Base-by-base conservation (phyloP, 2,888 invertebrate species). In the Apamea monoglypha region DNA sequence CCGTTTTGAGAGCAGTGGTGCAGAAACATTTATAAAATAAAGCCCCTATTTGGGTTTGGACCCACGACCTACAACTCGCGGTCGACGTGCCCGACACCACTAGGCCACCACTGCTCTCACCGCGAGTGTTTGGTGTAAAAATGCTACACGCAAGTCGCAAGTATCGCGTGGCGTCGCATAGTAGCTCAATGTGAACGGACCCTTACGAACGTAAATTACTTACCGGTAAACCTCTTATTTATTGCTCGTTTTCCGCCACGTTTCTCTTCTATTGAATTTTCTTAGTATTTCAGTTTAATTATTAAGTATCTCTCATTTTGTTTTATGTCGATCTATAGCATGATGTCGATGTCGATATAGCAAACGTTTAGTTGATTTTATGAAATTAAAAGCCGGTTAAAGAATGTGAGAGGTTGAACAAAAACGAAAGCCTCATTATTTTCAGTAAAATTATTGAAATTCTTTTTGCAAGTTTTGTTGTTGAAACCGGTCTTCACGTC, bases 401-500 rank as follows among this genome's bases (percentile, higher is more conserved):
- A n/a, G 21, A n/a, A 40, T 8, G n/a, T 14, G 10, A 8, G 21
- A 16, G 25, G 16, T 50, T 16, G 32, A 36, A 75, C 6, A 53
- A 59, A 50, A 61, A 40, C 0, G 14, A 10, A n/a, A 44, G 14
- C 14, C n/a, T 25, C 3, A 10, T 50, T n/a, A 25, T 18, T 53
- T 61, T 67, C 10, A 67, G 44, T 50, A 36, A 44, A 53, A 7
- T 25, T 47, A 40, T 50, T 82, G 1, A 29, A 61, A 36, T 68
- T 44, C 0, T 47, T 68, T 32, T 53, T 14, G 53, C 74, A 68
- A 71, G n/a, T 56, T 64, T 71, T 80, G 76, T 68, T 67, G 74
- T 78, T 71, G 81, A 89, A 90, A 87, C 87, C 87, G 72, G 76
- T 84, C 84, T 87, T 88, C 80, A 80, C 82, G 89, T 87, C 18